Evolutionary conservation across 1,140 invertebrate genomes (phyloP), one percentile per base, ranked within the genome.

Genomic region (Copidosoma floridanum): DNA sequence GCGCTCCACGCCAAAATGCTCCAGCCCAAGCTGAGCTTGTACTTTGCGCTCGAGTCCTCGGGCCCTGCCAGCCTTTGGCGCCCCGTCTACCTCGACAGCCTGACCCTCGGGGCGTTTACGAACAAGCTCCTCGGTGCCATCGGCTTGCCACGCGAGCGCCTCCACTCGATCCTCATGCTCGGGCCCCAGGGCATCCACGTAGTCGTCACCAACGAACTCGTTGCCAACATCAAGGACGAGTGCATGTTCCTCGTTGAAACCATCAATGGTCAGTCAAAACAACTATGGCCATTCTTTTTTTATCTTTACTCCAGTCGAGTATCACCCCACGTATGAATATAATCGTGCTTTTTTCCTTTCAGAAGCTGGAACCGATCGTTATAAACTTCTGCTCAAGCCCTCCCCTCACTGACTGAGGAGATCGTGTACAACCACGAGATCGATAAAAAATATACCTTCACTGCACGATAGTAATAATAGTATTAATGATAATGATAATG

Each of bases 1-100:
- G 89, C 91, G 41, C 79, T 98, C 41, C 92, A 95, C 63, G 82
- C 86, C 48, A 89, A 88, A 83, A 80, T 84, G 21, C 88, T 92
- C 55, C 81, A 85, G 18, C 91, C 92, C 0, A 85, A 89, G 50
- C 80, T 93, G 54, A 93, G 89, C 6, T 78, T 94, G 35, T 94
- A 92, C 73, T 85, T 93, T 46, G 89, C 88, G 61, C 72, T 87
- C 46, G 85, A 88, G 57, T 82, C 85, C 67, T 14, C 8, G 12
- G 14, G 2, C n/a, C 8, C 37, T 1, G 59, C 32, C 3, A 24
- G 24, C 8, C 82, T 89, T 5, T 94, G 89, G 83, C 87, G 90
- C 76, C 89, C 90, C n/a, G 79, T 94, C 12, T 94, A 92, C 70
- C 77, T 95, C 57, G 83, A 89, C 38, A 80, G 80, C 11, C 81